Percentiles rank a stretch among this genome's conserved stretches.
These are phyloP conservation scores for Acleris laterana DNA, from an alignment of 2,888 invertebrate species.

Conservation along the genomic window DNA sequence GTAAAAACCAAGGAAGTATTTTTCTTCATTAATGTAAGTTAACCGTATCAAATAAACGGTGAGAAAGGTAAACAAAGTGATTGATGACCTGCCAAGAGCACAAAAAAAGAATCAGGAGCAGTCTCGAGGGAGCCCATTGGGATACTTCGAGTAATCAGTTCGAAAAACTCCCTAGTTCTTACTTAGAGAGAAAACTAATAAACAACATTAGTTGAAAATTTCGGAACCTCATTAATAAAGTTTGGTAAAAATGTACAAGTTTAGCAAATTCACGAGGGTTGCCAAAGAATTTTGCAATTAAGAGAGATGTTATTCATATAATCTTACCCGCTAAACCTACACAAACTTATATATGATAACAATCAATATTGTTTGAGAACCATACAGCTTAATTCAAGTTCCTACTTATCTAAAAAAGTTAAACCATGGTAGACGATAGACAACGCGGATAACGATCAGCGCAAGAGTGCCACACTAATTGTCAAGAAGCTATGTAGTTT, in stretches of 20 bases:
- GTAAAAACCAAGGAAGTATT: conserved; percentile 12
- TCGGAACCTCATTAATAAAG: conserved; percentile 12
- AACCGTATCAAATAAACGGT: conserved; percentile 33
- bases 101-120: conserved; percentile 34
- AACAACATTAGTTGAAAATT: conserved; percentile 11
- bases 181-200: conserved; percentile 7
- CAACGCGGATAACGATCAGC: too few relatives aligned
- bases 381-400: too few relatives aligned
- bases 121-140: conserved; percentile 24
- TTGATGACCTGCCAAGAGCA: conserved; percentile 33
- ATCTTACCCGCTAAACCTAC: not conserved
- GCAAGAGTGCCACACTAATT: too few relatives aligned
- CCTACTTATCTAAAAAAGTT: too few relatives aligned
- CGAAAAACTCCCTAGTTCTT: conserved; percentile 20
- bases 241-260: conserved; percentile 5
- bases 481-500: too few relatives aligned
- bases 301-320: conserved; percentile 5
- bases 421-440: too few relatives aligned
- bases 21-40: conserved; percentile 33
- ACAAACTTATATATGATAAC: not conserved
- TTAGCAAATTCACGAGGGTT: conserved; percentile 7
- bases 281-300: conserved; percentile 7
- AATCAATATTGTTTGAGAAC: too few relatives aligned
- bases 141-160: conserved; percentile 32
- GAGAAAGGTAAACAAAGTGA: conserved; percentile 35